Evolutionary conservation across 2,113 vertebrate species (phyloP).

Genomic region (Cyphomyrus plagiostoma): DNA sequence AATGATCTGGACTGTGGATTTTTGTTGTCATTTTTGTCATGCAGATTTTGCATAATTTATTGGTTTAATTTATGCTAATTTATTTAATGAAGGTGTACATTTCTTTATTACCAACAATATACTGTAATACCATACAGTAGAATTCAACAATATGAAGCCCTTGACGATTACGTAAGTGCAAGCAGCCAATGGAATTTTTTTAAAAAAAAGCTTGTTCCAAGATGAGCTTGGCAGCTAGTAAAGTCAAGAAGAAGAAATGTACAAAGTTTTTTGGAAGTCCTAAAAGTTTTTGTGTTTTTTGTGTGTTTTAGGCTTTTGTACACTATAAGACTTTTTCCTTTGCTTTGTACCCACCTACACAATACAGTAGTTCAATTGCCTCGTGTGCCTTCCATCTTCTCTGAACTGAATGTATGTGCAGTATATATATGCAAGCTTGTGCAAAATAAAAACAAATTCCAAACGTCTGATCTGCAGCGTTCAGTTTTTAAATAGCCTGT

Average conservation of each 20-base stretch:
- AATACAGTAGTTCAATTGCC: conserved; percentile 84
- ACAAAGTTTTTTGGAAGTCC: conserved; percentile 52
- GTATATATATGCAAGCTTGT: conserved; percentile 88
- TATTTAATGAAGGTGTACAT: conserved; percentile 88
- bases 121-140: conserved; percentile 88
- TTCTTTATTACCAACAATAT: conserved; percentile 84
- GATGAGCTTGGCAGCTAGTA: conserved; percentile 81
- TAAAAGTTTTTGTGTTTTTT: conserved; percentile 65
- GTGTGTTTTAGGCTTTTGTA: conserved; percentile 82
- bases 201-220: conserved; percentile 49
- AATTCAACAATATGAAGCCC: conserved; percentile 69
- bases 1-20: conserved; percentile 82
- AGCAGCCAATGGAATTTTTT: conserved; percentile 70
- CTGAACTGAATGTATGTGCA: conserved; percentile 90
- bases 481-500: not conserved
- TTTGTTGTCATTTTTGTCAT: conserved; percentile 84
- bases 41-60: conserved; percentile 99
- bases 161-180: conserved; percentile 66
- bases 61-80: conserved; percentile 99
- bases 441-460: conserved; percentile 95
- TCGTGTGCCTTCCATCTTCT: conserved; percentile 89
- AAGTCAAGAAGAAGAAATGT: conserved; percentile 61
- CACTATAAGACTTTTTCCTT: conserved; percentile 79
- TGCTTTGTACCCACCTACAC: conserved; percentile 84
- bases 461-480: conserved; percentile 58